phyloP scores from a whole-genome alignment of 2,888 invertebrate genomes.

The Deroplatys truncata region DNA sequence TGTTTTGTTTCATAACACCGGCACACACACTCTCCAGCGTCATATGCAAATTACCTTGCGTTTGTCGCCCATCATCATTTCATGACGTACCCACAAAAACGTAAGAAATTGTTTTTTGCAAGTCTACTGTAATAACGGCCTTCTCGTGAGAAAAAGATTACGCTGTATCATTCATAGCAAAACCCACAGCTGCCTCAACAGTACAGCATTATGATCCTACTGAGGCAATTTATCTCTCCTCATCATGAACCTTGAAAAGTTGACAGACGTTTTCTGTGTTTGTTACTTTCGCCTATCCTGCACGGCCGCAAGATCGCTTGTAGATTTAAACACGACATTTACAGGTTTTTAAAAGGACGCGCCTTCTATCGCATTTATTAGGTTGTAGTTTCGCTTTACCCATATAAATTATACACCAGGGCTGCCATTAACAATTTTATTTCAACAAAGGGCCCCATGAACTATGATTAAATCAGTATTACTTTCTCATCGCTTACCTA shows the following conservation, averaged over 20 bases:
- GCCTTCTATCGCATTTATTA: too few species aligned
- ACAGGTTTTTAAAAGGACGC: too few species aligned
- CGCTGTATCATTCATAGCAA: not conserved
- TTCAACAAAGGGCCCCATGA: too few species aligned
- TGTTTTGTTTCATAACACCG: too few species aligned
- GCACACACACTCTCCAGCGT: too few species aligned
- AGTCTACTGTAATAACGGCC: not conserved
- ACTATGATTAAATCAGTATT: too few species aligned
- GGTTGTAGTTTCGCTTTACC: too few species aligned
- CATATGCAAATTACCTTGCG: not conserved
- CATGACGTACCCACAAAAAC: not conserved
- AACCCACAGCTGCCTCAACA: not conserved
- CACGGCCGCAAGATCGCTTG: not conserved
- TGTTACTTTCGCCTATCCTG: not conserved
- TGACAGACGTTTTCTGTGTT: not conserved
- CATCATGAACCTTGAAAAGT: not conserved
- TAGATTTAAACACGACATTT: too few species aligned
- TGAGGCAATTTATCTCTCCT: not conserved
- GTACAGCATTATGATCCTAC: not conserved
- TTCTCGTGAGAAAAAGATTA: slow-evolving; percentile 3
- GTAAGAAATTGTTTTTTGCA: not conserved
- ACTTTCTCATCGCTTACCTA: too few species aligned
- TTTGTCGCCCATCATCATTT: not conserved
- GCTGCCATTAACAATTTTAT: too few species aligned
- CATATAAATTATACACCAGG: too few species aligned